Conservation (phyloP, 2,797 vertebrate species). For the Peromyscus eremicus region DNA sequence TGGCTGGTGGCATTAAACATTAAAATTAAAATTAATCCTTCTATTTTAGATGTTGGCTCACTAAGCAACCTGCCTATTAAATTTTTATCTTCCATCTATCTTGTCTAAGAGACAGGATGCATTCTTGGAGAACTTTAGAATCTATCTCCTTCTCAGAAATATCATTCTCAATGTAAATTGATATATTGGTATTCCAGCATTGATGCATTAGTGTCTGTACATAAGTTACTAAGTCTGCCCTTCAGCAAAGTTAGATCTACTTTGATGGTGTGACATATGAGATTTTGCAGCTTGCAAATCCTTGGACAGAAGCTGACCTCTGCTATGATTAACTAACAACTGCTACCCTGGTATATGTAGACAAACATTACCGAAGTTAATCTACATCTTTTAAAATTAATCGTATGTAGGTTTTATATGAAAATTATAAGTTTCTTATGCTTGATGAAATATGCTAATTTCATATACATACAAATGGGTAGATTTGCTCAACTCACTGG, state of each 20-base stretch:
- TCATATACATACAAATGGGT: neutral
- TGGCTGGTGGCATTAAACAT: slow-evolving; percentile 54
- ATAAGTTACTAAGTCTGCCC: slow-evolving; percentile 26
- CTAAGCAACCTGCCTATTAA: slow-evolving; percentile 61
- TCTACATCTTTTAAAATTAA: neutral
- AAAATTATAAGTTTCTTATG: neutral
- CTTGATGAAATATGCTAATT: neutral
- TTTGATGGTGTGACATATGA: neutral
- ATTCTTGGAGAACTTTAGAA: neutral
- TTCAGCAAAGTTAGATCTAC: slow-evolving; percentile 46
- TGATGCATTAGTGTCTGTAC: slow-evolving; percentile 12
- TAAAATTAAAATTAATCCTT: slow-evolving; percentile 72
- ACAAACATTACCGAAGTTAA: neutral
- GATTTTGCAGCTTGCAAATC: neutral
- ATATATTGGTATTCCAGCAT: slow-evolving; percentile 7
- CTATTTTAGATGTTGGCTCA: slow-evolving; percentile 57
- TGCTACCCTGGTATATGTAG: neutral
- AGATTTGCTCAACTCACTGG: neutral
- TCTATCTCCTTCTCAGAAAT: neutral
- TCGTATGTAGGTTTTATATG: neutral
- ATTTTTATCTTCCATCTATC: slow-evolving; percentile 56
- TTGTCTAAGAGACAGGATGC: neutral
- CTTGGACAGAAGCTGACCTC: neutral
- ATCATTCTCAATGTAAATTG: slow-evolving; percentile 55
- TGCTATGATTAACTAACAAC: neutral